Conservation (phyloP, 2,888 invertebrate genomes). For the Maniola hyperantus region DNA sequence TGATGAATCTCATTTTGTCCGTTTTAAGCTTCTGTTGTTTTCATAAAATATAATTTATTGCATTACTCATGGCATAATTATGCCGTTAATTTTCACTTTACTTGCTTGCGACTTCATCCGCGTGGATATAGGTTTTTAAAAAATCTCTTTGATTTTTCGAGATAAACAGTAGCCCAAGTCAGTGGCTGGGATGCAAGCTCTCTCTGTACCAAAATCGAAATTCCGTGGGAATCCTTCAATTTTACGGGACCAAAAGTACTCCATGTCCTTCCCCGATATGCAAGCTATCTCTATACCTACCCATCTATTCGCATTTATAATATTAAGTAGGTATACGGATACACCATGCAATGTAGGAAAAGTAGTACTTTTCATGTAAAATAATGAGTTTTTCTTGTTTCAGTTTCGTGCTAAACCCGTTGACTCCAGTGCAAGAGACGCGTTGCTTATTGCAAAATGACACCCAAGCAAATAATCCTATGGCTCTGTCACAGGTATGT, state of each 20-base stretch:
- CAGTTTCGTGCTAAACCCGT: constrained; percentile 95
- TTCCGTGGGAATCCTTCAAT: too few species aligned
- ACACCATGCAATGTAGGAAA: too few species aligned
- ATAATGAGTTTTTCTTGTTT: constrained; percentile 53
- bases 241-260: too few species aligned
- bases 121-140: not conserved
- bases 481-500: constrained; percentile 87
- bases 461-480: constrained; percentile 94
- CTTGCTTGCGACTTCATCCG: not conserved
- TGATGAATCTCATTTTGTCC: constrained; percentile 3
- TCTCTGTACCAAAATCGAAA: not conserved
- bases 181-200: not conserved
- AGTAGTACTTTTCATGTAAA: constrained; percentile 1
- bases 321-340: too few species aligned
- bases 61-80: not conserved
- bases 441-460: constrained; percentile 96
- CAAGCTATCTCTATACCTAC: too few species aligned
- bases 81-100: not conserved
- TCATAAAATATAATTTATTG: constrained; percentile 9
- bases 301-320: too few species aligned
- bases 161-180: too few species aligned
- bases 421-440: constrained; percentile 96
- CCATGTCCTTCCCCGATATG: too few species aligned
- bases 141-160: too few species aligned
- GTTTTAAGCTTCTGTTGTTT: constrained; percentile 12